A percentile compares a stretch with the other conserved stretches of the same genome.
Evolutionary conservation across 2,888 invertebrate genomes (phyloP).

Genomic region (Sabellastarte sp.): DNA sequence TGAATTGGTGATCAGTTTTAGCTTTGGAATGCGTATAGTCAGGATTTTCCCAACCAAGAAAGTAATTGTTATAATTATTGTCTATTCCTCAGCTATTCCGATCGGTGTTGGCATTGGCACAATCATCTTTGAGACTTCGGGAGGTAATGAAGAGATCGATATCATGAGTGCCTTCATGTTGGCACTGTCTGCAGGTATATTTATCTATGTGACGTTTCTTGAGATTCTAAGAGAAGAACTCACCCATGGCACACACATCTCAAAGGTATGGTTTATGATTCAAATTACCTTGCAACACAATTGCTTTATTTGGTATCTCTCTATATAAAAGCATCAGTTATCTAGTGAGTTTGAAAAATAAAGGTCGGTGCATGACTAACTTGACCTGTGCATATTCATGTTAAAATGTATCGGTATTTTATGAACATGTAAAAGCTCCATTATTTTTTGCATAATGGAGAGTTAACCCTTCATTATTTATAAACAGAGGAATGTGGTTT

Average conservation of each 20-base stretch:
- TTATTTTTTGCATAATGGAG: no score
- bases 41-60: background rate
- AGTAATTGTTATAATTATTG: background rate
- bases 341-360: no score
- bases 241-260: background rate
- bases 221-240: constrained; percentile 2
- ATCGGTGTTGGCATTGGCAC: background rate
- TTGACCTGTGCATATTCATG: no score
- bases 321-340: no score
- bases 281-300: no score
- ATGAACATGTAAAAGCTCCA: no score
- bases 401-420: no score
- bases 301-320: no score
- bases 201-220: constrained; percentile 3
- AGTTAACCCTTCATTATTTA: no score
- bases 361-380: no score
- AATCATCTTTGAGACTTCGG: background rate
- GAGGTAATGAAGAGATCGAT: background rate
- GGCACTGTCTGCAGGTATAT: background rate
- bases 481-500: no score
- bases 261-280: no score
- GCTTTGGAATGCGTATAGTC: background rate
- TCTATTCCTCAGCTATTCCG: background rate
- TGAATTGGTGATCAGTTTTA: background rate
- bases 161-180: background rate